A percentile compares a stretch with the other conserved stretches of the same genome.
Evolutionary conservation across 1,140 invertebrate genomes (phyloP).

Genomic region (Drosophila orena): DNA sequence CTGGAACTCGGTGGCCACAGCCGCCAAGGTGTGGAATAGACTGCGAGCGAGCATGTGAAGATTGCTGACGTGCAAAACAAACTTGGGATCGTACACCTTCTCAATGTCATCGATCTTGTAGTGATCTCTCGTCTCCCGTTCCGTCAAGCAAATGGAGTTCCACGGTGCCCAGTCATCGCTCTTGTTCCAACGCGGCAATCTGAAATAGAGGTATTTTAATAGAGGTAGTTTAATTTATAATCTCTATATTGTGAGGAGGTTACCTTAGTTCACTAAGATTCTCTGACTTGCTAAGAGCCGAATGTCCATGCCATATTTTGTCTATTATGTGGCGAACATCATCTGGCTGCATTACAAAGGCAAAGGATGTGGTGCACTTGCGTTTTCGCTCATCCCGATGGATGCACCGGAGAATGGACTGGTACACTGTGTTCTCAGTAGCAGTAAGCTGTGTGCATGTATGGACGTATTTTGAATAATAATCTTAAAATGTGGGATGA

Average conservation of each 20-base stretch:
- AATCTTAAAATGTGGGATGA: background rate
- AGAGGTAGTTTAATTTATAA: background rate
- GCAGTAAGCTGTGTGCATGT: slow-evolving; percentile 51
- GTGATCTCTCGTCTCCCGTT: slow-evolving; percentile 87
- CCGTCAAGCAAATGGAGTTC: slow-evolving; percentile 88
- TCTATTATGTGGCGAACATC: slow-evolving; percentile 87
- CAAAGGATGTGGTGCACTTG: slow-evolving; percentile 85
- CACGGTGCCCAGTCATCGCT: slow-evolving; percentile 88
- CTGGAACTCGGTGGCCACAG: slow-evolving; percentile 73
- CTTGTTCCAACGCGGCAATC: slow-evolving; percentile 86
- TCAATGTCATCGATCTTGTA: slow-evolving; percentile 84
- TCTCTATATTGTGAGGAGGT: background rate
- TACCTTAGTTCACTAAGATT: slow-evolving; percentile 86
- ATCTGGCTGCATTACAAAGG: slow-evolving; percentile 86
- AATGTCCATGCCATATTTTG: slow-evolving; percentile 88
- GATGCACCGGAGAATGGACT: slow-evolving; percentile 86
- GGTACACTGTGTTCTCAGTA: slow-evolving; percentile 83
- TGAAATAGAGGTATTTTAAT: background rate
- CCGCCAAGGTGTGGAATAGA: slow-evolving; percentile 74
- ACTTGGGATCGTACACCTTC: slow-evolving; percentile 85
- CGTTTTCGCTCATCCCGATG: slow-evolving; percentile 86
- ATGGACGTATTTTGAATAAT: too few species aligned
- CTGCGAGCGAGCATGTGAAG: slow-evolving; percentile 76
- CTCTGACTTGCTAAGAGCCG: slow-evolving; percentile 86
- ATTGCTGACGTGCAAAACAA: slow-evolving; percentile 76